Base-by-base conservation (phyloP, 1,140 invertebrate species). In the Hyles euphorbiae region DNA sequence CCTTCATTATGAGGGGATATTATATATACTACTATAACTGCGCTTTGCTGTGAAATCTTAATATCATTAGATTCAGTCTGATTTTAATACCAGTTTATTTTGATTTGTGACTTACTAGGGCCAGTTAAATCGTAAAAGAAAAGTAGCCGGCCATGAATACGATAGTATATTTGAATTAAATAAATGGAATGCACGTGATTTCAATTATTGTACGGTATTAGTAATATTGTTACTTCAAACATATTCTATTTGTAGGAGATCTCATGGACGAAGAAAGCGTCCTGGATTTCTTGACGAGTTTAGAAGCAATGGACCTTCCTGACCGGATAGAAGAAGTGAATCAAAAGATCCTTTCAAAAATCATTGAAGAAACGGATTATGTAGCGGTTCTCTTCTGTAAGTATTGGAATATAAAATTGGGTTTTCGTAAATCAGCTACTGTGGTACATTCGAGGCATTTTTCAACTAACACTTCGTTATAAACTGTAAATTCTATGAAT, bases 311-410 rank as follows among this genome's bases (percentile, higher is more conserved):
- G 96, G 96, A 98, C 81, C 87, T 96, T 71, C 96, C 97, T n/a
- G 96, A 98, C 87, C 92, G 96, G 86, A 98, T 98, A 79, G 97
- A 98, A 91, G 97, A 98, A 92, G 97, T 98, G 32, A 98, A 98
- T 87, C 91, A 96, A 33, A 96, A 96, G 88, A 97, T 98, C 74
- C 90, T 98, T 60, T 91, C 93, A 47, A 98, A 98, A 90, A 96
- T 98, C 70, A 95, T 98, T 61, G 95, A 97, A 88, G 96, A 98
- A 67, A 96, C 95, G 2, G 95, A 97, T 70, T 98, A 95, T 82
- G 95, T 98, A 62, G 97, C 97, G 49, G 96, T 98, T 67, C 91
- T 98, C 65, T 98, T 98, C 90, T 98, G 97, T 98, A 93, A 97
- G 96, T 96, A 84, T 79, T 46, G 47, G 61, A 51, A 56, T 72